A percentile compares a stretch with the other conserved stretches of the same genome.
phyloP scores from a whole-genome alignment of 2,797 vertebrate species.

The Coilia nasus region DNA sequence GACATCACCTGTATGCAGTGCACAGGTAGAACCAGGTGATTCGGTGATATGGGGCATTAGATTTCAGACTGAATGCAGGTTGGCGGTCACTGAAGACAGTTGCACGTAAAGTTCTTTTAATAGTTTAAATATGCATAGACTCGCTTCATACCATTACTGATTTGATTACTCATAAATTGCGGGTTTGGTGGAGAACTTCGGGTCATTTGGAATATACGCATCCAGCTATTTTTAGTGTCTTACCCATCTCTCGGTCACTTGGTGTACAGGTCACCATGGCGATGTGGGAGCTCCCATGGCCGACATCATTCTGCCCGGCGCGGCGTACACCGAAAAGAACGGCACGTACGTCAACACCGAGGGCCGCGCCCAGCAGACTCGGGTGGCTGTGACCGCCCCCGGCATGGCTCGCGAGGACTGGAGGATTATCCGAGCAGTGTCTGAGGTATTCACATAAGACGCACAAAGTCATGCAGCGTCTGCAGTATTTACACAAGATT shows the following conservation, averaged over 20 bases:
- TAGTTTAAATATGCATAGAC: neutral
- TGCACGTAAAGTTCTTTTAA: neutral
- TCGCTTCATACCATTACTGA: neutral
- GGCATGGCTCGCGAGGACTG: conserved; percentile 96
- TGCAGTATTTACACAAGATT: too few species aligned
- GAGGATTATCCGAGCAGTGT: conserved; percentile 92
- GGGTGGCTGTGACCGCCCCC: conserved; percentile 89
- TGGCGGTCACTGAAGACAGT: neutral
- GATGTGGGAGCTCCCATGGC: conserved; percentile 92
- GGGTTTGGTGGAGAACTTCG: neutral
- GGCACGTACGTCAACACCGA: conserved; percentile 95
- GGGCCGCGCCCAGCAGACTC: conserved; percentile 93
- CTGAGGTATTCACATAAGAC: conserved; percentile 79
- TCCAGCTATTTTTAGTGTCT: neutral
- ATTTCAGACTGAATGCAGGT: too few species aligned
- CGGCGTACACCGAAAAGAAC: conserved; percentile 94
- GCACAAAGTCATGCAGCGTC: neutral
- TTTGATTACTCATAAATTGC: neutral
- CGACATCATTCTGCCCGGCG: conserved; percentile 91
- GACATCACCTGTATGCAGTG: too few species aligned
- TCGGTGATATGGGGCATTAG: too few species aligned
- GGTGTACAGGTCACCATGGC: conserved; percentile 88
- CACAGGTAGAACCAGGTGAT: too few species aligned
- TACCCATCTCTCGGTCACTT: neutral
- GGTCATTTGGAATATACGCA: neutral